A percentile compares a stretch with the other conserved stretches of the same genome.
Conservation (phyloP, 2,888 invertebrate genomes). For the Aradus depressus region DNA sequence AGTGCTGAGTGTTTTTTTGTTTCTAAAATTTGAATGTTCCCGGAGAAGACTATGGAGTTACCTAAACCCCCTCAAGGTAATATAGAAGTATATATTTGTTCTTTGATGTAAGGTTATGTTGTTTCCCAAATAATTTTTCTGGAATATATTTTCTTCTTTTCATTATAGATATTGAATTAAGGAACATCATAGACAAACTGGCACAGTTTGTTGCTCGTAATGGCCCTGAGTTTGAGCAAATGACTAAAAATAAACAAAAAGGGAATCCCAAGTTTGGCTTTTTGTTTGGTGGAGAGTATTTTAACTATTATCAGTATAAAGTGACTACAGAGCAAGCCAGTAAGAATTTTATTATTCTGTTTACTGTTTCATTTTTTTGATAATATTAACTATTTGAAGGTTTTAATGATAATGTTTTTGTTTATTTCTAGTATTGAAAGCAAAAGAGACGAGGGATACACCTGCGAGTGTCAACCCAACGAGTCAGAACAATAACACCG, state of each 20-base stretch:
- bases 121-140: background rate
- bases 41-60: conserved; percentile 24
- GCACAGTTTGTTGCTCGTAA: conserved; percentile 98
- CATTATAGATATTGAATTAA: conserved; percentile 71
- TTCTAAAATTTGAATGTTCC: too few relatives aligned
- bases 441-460: conserved; percentile 17
- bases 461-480: background rate
- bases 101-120: conserved; percentile 2
- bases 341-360: conserved; percentile 42
- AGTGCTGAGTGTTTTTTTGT: too few relatives aligned
- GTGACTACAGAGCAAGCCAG: conserved; percentile 90
- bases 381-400: background rate
- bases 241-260: conserved; percentile 97
- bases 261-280: conserved; percentile 96
- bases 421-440: conserved; percentile 18
- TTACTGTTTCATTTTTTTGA: background rate
- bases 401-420: background rate
- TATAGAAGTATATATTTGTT: background rate
- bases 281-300: conserved; percentile 90
- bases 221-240: conserved; percentile 98
- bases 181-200: conserved; percentile 95
- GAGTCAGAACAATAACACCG: background rate
- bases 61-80: conserved; percentile 27
- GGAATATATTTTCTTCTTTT: background rate
- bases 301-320: conserved; percentile 93